Base-by-base conservation (phyloP, 2,797 vertebrate genomes). In the Poeciliopsis presidionis region DNA sequence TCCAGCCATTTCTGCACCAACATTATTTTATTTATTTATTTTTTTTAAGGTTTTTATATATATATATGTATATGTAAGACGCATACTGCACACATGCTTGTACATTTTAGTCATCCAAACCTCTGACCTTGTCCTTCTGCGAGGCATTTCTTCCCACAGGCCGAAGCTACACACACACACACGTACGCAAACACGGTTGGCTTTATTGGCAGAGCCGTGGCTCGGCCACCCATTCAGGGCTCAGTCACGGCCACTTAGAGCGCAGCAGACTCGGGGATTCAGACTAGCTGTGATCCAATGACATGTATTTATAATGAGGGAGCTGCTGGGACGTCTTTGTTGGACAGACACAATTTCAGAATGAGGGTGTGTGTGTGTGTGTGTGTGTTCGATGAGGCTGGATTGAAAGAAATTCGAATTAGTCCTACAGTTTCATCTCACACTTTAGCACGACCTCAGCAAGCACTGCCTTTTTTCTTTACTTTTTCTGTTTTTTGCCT, bases 221-320 rank as follows among this genome's bases (percentile, higher is more conserved):
- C 92, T 90, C 81, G 90, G 92, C 93, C 94, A 93, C 94, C 92
- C 94, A 95, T 95, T 96, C 95, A 95, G 90, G 86, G 91, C 94
- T 93, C 94, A 95, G 95, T 95, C 95, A 95, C 92, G 92, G 95
- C 92, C 94, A 95, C 93, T 96, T 96, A 95, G 93, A 93, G 93
- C 91, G 87, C 88, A 93, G 91, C 94, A 92, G 93, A 92, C 88
- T 94, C 91, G 61, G 89, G 89, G 92, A 94, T 94, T 95, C 94
- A 94, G 91, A 88, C 81, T 92, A 95, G 94, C 91, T 94, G 93
- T 95, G 95, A 95, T 95, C 95, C 95, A 94, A 95, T 96, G 95
- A 96, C 95, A 95, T 95, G 95, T 94, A 94, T 95, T 95, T 95
- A 95, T 95, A 95, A 95, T 95, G 93, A 95, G 94, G 94, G 93